A percentile compares a stretch with the other conserved stretches of the same genome.
phyloP scores from a whole-genome alignment of 92 coral and sea anemone species.

The Epizoanthus scotinus region DNA sequence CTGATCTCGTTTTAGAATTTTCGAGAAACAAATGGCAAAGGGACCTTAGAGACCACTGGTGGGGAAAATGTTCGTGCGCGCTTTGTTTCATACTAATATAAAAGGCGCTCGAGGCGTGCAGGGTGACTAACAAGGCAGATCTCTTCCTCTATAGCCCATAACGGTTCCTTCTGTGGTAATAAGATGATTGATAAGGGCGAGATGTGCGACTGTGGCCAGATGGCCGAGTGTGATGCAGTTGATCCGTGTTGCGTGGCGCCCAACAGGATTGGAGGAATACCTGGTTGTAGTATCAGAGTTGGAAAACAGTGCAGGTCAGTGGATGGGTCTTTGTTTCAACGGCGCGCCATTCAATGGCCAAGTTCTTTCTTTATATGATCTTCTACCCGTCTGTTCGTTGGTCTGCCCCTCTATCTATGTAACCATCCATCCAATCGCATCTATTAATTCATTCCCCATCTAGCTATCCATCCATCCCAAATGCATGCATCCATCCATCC shows the following conservation, averaged over 20 bases:
- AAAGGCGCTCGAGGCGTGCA: not conserved
- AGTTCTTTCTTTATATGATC: not conserved
- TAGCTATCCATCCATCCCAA: too few relatives aligned
- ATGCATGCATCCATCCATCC: too few relatives aligned
- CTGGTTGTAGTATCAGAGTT: slow-evolving; percentile 62
- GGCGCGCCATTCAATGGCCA: not conserved
- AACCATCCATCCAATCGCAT: too few relatives aligned
- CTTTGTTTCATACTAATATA: too few relatives aligned
- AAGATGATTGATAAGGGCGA: slow-evolving; percentile 84
- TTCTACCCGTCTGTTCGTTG: too few relatives aligned
- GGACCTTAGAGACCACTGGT: too few relatives aligned
- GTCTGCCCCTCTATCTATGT: too few relatives aligned
- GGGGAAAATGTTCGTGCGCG: too few relatives aligned
- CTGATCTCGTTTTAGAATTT: too few relatives aligned
- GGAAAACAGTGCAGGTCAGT: slow-evolving; percentile 90
- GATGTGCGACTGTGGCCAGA: slow-evolving; percentile 90
- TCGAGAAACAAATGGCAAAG: too few relatives aligned
- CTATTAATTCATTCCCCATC: too few relatives aligned
- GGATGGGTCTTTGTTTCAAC: not conserved
- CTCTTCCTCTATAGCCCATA: slow-evolving; percentile 49
- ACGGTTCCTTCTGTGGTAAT: slow-evolving; percentile 89
- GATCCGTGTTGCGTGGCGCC: slow-evolving; percentile 89
- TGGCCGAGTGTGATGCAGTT: slow-evolving; percentile 63
- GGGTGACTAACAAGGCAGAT: not conserved
- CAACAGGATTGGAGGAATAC: slow-evolving; percentile 54